Conservation (phyloP, 2,888 invertebrate species). For the Leptopterna dolabrata region DNA sequence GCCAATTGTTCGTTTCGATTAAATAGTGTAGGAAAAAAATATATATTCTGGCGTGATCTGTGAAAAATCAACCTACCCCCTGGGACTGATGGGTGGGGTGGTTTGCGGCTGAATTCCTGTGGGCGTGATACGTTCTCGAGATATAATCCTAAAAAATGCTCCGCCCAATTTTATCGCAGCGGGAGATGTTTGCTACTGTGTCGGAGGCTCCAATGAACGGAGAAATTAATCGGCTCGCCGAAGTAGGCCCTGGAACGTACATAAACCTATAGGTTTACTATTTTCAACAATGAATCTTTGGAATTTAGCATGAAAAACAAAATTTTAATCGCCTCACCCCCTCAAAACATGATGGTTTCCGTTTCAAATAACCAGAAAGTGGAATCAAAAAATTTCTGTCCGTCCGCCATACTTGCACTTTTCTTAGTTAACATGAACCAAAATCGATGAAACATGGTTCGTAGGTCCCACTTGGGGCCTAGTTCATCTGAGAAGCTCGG, state of each 20-base stretch:
- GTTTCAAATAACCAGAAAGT: too few relatives aligned
- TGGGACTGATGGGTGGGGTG: neutral
- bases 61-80: neutral
- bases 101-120: neutral
- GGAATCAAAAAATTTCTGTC: too few relatives aligned
- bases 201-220: neutral
- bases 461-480: too few relatives aligned
- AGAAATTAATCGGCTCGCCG: neutral
- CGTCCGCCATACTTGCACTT: too few relatives aligned
- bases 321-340: too few relatives aligned
- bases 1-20: neutral
- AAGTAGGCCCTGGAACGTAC: neutral
- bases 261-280: neutral
- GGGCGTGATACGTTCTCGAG: neutral
- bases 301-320: too few relatives aligned
- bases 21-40: neutral
- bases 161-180: neutral
- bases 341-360: too few relatives aligned
- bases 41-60: neutral
- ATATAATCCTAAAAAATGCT: neutral
- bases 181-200: neutral
- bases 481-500: too few relatives aligned
- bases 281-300: too few relatives aligned
- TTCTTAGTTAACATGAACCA: too few relatives aligned
- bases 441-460: too few relatives aligned